phyloP scores from a whole-genome alignment of 2,113 vertebrate genomes.

The Aythya baeri region DNA sequence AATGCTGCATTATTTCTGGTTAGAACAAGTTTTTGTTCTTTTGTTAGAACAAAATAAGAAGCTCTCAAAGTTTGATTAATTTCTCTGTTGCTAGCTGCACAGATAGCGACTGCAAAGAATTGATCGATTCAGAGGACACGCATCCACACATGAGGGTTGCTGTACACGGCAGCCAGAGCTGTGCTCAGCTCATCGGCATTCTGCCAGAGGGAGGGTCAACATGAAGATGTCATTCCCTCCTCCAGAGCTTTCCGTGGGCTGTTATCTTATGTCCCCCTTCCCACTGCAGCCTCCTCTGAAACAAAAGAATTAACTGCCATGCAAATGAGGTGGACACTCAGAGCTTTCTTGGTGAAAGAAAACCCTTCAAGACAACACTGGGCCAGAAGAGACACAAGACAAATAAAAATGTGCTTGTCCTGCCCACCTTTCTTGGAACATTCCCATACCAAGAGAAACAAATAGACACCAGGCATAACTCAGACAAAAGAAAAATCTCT shows the following conservation, averaged over 20 bases:
- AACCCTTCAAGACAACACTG: neutral
- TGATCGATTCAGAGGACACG: neutral
- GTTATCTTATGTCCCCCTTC: neutral
- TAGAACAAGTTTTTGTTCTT: neutral
- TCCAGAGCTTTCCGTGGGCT: neutral
- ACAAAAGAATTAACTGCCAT: neutral
- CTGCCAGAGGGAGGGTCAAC: neutral
- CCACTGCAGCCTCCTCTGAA: neutral
- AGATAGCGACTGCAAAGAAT: neutral
- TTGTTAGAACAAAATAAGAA: neutral
- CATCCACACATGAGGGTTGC: neutral
- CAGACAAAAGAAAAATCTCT: neutral
- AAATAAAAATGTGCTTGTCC: neutral
- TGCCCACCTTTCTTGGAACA: neutral
- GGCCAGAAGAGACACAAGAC: neutral
- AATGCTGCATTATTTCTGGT: neutral
- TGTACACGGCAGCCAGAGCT: neutral
- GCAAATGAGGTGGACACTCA: neutral
- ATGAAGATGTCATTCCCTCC: neutral
- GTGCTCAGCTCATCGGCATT: neutral
- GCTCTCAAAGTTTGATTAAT: neutral
- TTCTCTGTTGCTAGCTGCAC: neutral
- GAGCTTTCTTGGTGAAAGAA: neutral
- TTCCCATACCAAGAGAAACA: neutral
- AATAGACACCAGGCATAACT: neutral